phyloP scores from a whole-genome alignment of 2,888 invertebrate species.

The Himalopsyche japonica region DNA sequence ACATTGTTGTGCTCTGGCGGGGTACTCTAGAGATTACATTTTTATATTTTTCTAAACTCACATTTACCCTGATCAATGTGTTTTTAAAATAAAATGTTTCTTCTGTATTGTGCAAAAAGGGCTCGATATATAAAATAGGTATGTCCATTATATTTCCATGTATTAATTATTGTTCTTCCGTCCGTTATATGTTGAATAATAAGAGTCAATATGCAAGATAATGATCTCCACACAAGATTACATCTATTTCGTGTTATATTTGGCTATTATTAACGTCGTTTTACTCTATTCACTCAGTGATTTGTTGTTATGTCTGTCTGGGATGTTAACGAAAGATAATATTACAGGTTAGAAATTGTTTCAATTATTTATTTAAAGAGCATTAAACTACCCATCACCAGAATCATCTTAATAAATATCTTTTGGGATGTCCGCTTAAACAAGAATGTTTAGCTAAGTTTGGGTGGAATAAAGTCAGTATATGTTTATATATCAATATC shows the following conservation, averaged over 20 bases:
- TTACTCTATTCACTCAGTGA: not conserved
- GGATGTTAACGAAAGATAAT: not conserved
- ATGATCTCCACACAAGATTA: too few relatives aligned
- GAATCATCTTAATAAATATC: not conserved
- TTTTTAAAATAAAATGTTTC: not conserved
- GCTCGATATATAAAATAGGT: not conserved
- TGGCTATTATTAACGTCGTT: not conserved
- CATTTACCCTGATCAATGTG: not conserved
- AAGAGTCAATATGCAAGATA: not conserved
- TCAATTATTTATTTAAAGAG: not conserved
- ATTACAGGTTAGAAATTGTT: not conserved
- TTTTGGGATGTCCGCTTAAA: not conserved
- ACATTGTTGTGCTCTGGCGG: not conserved
- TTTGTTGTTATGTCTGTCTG: not conserved
- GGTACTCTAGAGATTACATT: not conserved
- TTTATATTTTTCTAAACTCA: not conserved
- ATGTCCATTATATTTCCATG: not conserved
- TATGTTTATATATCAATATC: not conserved
- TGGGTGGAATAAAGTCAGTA: not conserved
- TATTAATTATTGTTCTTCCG: not conserved
- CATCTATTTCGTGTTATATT: too few relatives aligned
- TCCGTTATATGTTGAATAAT: not conserved
- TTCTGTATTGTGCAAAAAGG: not conserved
- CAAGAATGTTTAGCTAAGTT: not conserved
- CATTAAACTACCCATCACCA: not conserved